Base-by-base conservation (phyloP, 2,113 vertebrate genomes). In the Lagenorhynchus albirostris region DNA sequence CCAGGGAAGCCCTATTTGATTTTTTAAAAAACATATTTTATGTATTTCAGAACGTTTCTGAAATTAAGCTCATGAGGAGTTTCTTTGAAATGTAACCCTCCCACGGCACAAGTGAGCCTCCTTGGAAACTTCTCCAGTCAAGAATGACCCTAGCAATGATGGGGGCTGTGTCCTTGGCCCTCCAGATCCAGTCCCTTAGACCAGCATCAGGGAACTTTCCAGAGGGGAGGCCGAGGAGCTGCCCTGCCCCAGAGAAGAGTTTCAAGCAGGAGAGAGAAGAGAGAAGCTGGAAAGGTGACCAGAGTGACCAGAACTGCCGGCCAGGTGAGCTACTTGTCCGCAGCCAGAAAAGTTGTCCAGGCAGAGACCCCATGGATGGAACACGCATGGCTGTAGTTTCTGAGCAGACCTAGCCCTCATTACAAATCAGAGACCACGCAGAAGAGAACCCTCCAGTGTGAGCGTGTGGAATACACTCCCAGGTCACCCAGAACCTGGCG, bases 41-140 rank as follows among this genome's bases (percentile, higher is more conserved):
- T 92, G 47, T 92, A 36, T 89, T 85, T 77, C 92, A 88, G 58
- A 83, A 96, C 26, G 29, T 76, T 67, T 82, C 62, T 47, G 15
- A 67, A 77, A 60, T 84, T 21, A 38, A 31, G 29, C 71, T 84
- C 33, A 31, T 36, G 33, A 87, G 70, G 36, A 53, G 10, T 60
- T 91, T 92, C n/a, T 68, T 14, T 81, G 38, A 74, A 94, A 84
- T 0, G 8, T 74, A 80, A 70, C 47, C 55, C 58, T 91, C n/a
- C 38, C 47, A 29, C 6, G 1, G 44, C 83, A 82, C 60, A 77
- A 89, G 21, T 33, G 60, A 67, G 47, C 26, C 55, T 84, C 63
- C n/a, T 3, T 73, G 53, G 26, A 36, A 77, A 60, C 91, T 47
- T 83, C 8, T 70, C 38, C 31, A 44, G 53, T 53, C 74, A 79